Evolutionary conservation across 2,113 vertebrate genomes (phyloP).

Genomic region (Epinephelus moara): DNA sequence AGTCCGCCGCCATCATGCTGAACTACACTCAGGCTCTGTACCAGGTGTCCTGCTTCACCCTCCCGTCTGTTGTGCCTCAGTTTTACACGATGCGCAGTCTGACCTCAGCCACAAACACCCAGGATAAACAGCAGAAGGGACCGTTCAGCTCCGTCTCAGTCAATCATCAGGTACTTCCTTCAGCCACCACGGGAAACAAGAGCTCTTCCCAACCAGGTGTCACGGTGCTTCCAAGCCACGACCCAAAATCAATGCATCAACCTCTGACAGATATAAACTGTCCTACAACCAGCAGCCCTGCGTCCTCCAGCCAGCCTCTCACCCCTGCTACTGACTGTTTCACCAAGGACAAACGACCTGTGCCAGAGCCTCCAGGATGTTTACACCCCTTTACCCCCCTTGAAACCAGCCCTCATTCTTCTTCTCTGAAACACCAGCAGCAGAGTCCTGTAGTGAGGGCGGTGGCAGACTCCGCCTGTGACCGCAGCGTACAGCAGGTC

Average conservation of each 20-base stretch:
- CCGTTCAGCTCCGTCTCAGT: too few species aligned
- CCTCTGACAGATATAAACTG: too few species aligned
- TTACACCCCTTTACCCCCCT: too few species aligned
- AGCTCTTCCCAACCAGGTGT: not conserved
- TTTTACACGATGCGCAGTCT: not conserved
- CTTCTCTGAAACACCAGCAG: not conserved
- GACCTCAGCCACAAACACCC: not conserved
- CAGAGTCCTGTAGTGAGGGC: not conserved
- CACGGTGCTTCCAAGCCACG: rapidly evolving
- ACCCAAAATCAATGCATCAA: not conserved
- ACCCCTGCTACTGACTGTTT: too few species aligned
- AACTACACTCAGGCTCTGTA: not conserved
- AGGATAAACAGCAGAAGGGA: not conserved
- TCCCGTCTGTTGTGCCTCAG: too few species aligned
- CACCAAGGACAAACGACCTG: too few species aligned
- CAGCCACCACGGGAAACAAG: too few species aligned
- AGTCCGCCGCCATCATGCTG: rapidly evolving
- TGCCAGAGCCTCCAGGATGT: too few species aligned
- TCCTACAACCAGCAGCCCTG: not conserved
- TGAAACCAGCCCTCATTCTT: too few species aligned
- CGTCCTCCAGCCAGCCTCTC: not conserved
- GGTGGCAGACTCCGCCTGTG: slow-evolving; percentile 17
- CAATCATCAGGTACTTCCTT: too few species aligned
- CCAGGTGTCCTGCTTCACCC: not conserved
- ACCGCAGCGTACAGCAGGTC: not conserved